Evolutionary conservation across 2,888 invertebrate species (phyloP), one percentile per base, ranked within the genome.

Genomic region (Nephrocerus scutellatus): DNA sequence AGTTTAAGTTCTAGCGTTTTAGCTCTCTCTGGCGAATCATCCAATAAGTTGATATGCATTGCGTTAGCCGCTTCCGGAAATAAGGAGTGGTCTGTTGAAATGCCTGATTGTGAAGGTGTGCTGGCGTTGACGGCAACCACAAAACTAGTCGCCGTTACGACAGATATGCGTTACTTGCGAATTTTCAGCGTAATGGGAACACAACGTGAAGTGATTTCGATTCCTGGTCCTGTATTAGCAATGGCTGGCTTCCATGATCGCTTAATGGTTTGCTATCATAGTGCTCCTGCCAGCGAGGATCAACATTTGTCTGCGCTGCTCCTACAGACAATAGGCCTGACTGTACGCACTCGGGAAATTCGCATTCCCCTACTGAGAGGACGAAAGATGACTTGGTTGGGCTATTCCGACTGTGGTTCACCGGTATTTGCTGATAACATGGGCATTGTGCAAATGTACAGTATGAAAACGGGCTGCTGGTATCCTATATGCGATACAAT

Each of bases 151-250:
- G 92, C 85, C 2, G 79, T 81, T 37, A 85, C 82, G 3, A 91
- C 91, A 1, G 77, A 75, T 51, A 74, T 74, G 37, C 73, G 88
- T 15, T 75, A 82, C 50, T 66, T 97, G 32, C 71, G 95, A n/a
- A 67, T 96, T 5, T 93, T 84, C 66, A 84, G 86, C 5, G 72
- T 85, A 9, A 80, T 83, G 67, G 97, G 97, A 30, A 81, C 87
- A 1, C 96, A 97, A 70, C 75, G 82, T 56, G 84, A 86, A 59
- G 56, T 67, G 3, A 68, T 89, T 35, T 75, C 78, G 2, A 62
- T 87, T 32, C 80, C 85, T 0, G 89, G 90, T 2, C 77, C 81
- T 5, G 70, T 84, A 12, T 76, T 91, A 5, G 73, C 80, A 19
- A 70, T 87, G 62, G 68, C 79, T 29, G 82, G 78, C 1, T 71